phyloP scores from a whole-genome alignment of 2,113 vertebrate genomes.

The Vimba vimba region DNA sequence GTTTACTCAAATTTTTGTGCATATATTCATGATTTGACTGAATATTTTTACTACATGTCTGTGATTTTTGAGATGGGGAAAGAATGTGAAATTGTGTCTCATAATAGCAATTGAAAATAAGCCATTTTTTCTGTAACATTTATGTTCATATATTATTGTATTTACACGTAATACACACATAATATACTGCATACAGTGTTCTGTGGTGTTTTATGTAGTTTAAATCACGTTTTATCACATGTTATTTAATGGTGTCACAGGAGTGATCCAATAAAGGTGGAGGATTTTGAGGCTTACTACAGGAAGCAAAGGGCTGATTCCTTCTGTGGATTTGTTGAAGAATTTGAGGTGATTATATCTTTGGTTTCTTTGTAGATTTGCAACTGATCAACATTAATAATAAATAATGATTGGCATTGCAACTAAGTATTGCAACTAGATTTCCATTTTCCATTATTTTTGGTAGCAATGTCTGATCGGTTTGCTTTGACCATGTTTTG shows the following conservation, averaged over 20 bases:
- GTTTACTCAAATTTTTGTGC: background rate
- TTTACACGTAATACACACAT: no score
- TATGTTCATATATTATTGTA: background rate
- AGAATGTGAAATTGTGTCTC: background rate
- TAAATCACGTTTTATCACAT: background rate
- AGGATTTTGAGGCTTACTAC: conserved; percentile 88
- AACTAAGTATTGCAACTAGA: background rate
- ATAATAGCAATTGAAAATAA: background rate
- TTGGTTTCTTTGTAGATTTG: background rate
- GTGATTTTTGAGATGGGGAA: background rate
- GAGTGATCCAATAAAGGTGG: conserved; percentile 78
- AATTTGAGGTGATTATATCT: conserved; percentile 84
- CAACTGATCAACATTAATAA: background rate
- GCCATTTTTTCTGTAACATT: background rate
- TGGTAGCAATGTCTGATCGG: background rate
- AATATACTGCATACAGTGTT: no score
- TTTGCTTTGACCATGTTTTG: background rate
- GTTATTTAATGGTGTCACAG: conserved; percentile 53
- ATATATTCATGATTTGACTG: background rate
- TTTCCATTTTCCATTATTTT: background rate
- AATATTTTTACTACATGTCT: background rate
- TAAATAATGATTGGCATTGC: background rate
- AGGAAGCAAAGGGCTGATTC: conserved; percentile 91
- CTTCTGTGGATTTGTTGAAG: conserved; percentile 92
- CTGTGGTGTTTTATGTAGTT: background rate